A percentile compares a stretch with the other conserved stretches of the same genome.
phyloP scores from a whole-genome alignment of 2,888 invertebrate species.

The Panzeria rudis region DNA sequence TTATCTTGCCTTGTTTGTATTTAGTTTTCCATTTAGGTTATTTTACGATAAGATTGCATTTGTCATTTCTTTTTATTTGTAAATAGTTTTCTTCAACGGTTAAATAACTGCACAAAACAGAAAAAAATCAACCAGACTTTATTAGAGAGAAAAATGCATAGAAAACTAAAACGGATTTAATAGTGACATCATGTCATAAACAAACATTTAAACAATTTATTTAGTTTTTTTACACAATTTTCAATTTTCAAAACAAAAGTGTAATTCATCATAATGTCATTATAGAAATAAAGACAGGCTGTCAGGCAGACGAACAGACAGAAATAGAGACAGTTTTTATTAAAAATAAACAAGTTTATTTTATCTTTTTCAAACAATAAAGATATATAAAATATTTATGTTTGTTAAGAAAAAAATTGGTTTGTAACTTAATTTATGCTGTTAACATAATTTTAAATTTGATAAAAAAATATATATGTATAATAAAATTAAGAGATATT shows the following conservation, averaged over 20 bases:
- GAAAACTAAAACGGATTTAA: slow-evolving; percentile 56
- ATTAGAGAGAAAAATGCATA: slow-evolving; percentile 16
- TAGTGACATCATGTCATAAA: slow-evolving; percentile 63
- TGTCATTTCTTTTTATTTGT: slow-evolving; percentile 33
- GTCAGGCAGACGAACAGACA: slow-evolving; percentile 29
- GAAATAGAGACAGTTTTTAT: slow-evolving; percentile 28
- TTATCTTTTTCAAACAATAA: slow-evolving; percentile 15
- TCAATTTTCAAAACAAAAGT: slow-evolving; percentile 44
- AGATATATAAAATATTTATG: slow-evolving; percentile 28
- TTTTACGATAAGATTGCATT: slow-evolving; percentile 65
- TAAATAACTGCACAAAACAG: slow-evolving; percentile 40
- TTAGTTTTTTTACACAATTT: slow-evolving; percentile 47
- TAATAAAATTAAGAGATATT: slow-evolving; percentile 29
- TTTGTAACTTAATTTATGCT: slow-evolving; percentile 37
- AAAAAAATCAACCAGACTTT: slow-evolving; percentile 6
- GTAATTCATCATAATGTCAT: slow-evolving; percentile 71
- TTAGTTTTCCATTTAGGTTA: slow-evolving; percentile 27
- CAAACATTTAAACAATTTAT: slow-evolving; percentile 59
- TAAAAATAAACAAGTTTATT: slow-evolving; percentile 50
- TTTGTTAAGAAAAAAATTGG: no score
- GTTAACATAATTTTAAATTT: neutral
- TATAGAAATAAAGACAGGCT: slow-evolving; percentile 41
- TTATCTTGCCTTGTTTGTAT: slow-evolving; percentile 19
- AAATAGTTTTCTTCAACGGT: slow-evolving; percentile 1
- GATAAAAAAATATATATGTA: neutral